These are phyloP conservation scores for Ericerus pela DNA, from an alignment of 1,140 invertebrate species.

Conservation along the genomic window DNA sequence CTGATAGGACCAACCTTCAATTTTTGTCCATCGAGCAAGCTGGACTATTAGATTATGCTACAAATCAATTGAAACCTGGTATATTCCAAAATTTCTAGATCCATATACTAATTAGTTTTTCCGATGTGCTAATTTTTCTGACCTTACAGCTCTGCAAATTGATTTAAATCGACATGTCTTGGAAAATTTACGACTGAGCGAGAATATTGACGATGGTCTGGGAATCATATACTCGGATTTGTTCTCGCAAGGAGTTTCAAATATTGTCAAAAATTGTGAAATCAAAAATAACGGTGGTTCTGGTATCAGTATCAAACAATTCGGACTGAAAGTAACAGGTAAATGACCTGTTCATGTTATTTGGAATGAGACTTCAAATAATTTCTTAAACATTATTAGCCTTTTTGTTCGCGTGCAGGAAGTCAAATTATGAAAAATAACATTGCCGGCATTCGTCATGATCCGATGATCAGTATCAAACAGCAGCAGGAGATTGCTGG, in stretches of 20 bases:
- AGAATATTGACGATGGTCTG: slow-evolving; percentile 76
- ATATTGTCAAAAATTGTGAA: slow-evolving; percentile 74
- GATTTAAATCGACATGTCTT: slow-evolving; percentile 89
- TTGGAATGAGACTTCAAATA: background rate
- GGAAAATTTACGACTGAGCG: slow-evolving; percentile 59
- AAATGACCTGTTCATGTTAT: slow-evolving; percentile 18
- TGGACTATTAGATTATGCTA: slow-evolving; percentile 85
- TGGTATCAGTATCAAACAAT: slow-evolving; percentile 74
- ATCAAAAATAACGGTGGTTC: slow-evolving; percentile 73
- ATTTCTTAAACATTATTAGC: background rate
- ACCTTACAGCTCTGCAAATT: slow-evolving; percentile 64
- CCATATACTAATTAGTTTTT: background rate
- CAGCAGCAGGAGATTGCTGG: slow-evolving; percentile 83
- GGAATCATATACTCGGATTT: slow-evolving; percentile 79
- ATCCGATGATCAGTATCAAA: slow-evolving; percentile 67
- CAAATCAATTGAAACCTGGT: slow-evolving; percentile 70
- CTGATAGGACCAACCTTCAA: slow-evolving; percentile 73
- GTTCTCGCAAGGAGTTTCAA: slow-evolving; percentile 67
- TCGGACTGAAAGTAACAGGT: slow-evolving; percentile 62
- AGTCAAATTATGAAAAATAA: slow-evolving; percentile 69
- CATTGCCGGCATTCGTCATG: slow-evolving; percentile 77
- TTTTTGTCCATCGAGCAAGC: slow-evolving; percentile 79
- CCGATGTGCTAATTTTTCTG: background rate
- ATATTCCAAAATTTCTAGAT: slow-evolving; percentile 11
- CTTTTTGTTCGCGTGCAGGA: slow-evolving; percentile 26